These are phyloP conservation scores for Erinaceus europaeus DNA, from an alignment of 2,113 vertebrate species.

Conservation along the genomic window DNA sequence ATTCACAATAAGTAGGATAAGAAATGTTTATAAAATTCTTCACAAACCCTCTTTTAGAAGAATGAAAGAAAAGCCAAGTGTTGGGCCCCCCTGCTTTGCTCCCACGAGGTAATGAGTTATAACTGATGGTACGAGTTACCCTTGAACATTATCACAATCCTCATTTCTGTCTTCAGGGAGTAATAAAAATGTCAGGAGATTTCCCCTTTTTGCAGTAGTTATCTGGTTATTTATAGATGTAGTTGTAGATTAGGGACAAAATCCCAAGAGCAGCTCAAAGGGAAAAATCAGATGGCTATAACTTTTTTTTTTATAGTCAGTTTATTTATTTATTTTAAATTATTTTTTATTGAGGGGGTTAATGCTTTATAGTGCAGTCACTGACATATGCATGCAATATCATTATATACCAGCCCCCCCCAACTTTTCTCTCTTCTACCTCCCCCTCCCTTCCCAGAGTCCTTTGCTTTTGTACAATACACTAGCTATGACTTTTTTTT, in stretches of 20 bases:
- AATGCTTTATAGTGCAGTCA: too few relatives aligned
- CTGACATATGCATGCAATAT: too few relatives aligned
- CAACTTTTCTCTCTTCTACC: too few relatives aligned
- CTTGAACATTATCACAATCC: not conserved
- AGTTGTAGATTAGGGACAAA: not conserved
- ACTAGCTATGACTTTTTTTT: too few relatives aligned
- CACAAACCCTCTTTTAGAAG: not conserved
- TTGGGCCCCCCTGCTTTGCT: fast-evolving
- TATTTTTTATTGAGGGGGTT: too few relatives aligned
- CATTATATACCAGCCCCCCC: too few relatives aligned
- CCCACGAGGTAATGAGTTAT: too few relatives aligned
- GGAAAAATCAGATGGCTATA: not conserved
- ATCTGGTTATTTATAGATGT: not conserved
- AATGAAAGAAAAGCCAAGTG: not conserved
- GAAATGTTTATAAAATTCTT: not conserved
- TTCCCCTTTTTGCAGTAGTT: not conserved
- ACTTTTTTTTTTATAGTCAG: too few relatives aligned
- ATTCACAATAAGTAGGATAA: not conserved
- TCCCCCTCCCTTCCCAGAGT: too few relatives aligned
- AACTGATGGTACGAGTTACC: too few relatives aligned
- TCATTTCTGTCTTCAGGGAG: not conserved
- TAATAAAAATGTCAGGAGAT: not conserved
- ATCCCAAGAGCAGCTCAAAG: not conserved
- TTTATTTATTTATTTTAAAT: too few relatives aligned
- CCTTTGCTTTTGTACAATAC: too few relatives aligned